Evolutionary conservation across 2,797 vertebrate species (phyloP).

Genomic region (Leptoclinus maculatus): DNA sequence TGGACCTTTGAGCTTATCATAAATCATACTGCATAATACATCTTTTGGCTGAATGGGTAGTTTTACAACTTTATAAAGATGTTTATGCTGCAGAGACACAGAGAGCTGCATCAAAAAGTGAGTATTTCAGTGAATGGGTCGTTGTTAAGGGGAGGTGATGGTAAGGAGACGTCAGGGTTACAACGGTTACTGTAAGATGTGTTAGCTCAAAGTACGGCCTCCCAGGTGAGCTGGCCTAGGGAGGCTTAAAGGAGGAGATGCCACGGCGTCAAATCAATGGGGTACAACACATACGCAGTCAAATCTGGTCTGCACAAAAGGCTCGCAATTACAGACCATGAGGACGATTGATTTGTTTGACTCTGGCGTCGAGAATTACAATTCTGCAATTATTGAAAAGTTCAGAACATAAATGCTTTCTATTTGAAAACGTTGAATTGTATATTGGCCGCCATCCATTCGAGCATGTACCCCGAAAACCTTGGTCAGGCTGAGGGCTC

Average conservation of each 20-base stretch:
- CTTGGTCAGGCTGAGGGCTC: background rate
- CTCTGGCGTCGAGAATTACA: background rate
- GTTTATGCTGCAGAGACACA: background rate
- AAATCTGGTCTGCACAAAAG: background rate
- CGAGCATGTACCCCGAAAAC: background rate
- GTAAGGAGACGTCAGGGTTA: background rate
- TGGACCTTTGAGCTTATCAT: constrained; percentile 56
- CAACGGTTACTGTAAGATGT: background rate
- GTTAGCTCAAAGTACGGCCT: background rate
- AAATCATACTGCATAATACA: background rate
- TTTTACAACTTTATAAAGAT: constrained; percentile 21
- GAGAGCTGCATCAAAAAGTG: background rate
- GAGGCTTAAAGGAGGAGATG: background rate
- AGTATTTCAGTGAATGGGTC: constrained; percentile 21
- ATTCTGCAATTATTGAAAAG: background rate
- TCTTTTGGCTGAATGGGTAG: constrained; percentile 3
- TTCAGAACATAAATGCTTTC: background rate
- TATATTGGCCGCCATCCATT: background rate
- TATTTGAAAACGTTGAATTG: background rate
- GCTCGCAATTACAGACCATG: background rate
- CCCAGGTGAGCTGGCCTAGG: background rate
- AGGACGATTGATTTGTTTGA: background rate
- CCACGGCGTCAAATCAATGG: background rate
- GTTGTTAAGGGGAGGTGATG: constrained; percentile 15
- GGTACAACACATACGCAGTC: background rate